Conservation (phyloP, 2,797 vertebrate species). For the Geotrypetes seraphini region DNA sequence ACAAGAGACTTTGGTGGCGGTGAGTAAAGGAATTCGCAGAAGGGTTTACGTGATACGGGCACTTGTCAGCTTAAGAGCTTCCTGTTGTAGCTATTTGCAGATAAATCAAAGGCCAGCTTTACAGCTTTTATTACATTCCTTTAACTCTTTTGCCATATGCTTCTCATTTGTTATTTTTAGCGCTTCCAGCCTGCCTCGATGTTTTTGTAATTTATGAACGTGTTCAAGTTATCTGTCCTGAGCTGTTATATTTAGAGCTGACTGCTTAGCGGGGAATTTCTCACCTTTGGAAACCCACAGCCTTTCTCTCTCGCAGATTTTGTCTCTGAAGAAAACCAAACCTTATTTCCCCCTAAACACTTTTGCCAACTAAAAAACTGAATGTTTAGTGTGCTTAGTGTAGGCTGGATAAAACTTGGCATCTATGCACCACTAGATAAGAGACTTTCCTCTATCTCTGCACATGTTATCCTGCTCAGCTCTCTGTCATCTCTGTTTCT, state of each 20-base stretch:
- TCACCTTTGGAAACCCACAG: conserved; percentile 28
- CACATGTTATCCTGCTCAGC: no score
- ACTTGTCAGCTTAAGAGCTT: conserved; percentile 3
- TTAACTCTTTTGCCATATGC: conserved; percentile 16
- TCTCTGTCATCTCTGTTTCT: no score
- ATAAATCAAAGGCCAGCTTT: conserved; percentile 7
- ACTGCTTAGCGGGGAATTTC: conserved; percentile 24
- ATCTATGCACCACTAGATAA: no score
- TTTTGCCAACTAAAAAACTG: no score
- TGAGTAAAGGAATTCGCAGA: not conserved
- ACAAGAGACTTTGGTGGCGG: not conserved
- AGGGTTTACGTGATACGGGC: not conserved
- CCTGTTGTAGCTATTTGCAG: conserved; percentile 6
- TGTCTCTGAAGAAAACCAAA: not conserved
- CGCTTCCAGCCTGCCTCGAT: conserved; percentile 15
- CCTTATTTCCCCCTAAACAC: no score
- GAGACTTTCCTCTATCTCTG: no score
- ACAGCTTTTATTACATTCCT: conserved; percentile 24
- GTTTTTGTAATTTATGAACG: conserved; percentile 37
- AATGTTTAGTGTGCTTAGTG: no score
- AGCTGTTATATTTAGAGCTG: conserved; percentile 32
- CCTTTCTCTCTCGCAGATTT: conserved; percentile 14
- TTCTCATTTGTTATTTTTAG: conserved; percentile 30
- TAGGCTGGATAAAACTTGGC: no score
- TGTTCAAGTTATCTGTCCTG: conserved; percentile 33